Evolutionary conservation across 2,797 vertebrate genomes (phyloP).

Genomic region (Aulostomus chinensis): DNA sequence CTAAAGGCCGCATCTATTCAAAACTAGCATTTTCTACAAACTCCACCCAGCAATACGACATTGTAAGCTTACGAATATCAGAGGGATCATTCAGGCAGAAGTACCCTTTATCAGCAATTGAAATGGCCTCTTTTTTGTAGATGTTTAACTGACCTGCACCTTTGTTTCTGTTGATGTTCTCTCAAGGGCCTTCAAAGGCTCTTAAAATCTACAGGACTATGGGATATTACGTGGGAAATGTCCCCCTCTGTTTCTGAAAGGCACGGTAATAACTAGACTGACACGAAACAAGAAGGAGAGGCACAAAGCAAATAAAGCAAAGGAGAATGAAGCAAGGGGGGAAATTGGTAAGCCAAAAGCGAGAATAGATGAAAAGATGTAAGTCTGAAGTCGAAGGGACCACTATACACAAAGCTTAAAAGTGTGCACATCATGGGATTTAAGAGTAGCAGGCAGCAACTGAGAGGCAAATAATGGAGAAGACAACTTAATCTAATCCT

Average conservation of each 20-base stretch:
- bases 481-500: slow-evolving; percentile 52
- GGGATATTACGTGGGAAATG: slow-evolving; percentile 35
- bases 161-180: slow-evolving; percentile 1
- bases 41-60: too few species aligned
- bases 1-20: too few species aligned
- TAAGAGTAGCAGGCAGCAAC: slow-evolving; percentile 21
- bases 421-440: slow-evolving; percentile 25
- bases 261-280: slow-evolving; percentile 20
- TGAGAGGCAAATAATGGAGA: slow-evolving; percentile 34
- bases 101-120: too few species aligned
- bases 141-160: too few species aligned
- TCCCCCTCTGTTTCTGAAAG: slow-evolving; percentile 25
- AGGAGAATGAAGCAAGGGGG: neutral
- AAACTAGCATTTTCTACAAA: too few species aligned
- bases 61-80: too few species aligned
- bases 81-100: too few species aligned
- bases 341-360: slow-evolving; percentile 1
- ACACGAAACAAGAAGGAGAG: slow-evolving; percentile 12
- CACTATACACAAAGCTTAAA: slow-evolving; percentile 18
- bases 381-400: slow-evolving; percentile 28
- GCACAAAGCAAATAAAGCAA: neutral
- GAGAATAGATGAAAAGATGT: slow-evolving; percentile 18
- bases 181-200: slow-evolving; percentile 1
- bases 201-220: slow-evolving; percentile 10
- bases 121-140: too few species aligned